Evolutionary conservation across 2,888 invertebrate genomes (phyloP), one percentile per base, ranked within the genome.

Genomic region (Patella caerulea): DNA sequence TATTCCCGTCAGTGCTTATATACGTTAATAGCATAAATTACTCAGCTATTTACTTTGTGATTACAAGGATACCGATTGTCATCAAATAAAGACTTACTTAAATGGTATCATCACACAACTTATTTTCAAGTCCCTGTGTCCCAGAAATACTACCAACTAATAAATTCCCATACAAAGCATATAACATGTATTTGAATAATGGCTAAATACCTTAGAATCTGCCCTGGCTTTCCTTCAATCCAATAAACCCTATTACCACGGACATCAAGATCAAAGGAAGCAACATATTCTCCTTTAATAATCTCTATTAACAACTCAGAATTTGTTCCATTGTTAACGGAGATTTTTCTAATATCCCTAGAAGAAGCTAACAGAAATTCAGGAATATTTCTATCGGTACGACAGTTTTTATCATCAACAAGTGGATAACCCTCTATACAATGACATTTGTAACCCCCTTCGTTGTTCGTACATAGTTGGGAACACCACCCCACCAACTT

Each of bases 241-340:
- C 98, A 99, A 91, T 97, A 97, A 82, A 99, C 96, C 95, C 96
- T 96, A 81, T 97, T 96, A 0, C 96, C 96, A 77, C 96, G 94
- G 91, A 97, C 97, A 34, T 97, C 97, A 92, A 97, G 98, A 92
- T 99, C 99, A 74, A 99, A 92, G 0, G 98, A 98, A 2, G 98
- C 97, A 0, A 98, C 98, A 72, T 88, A 89, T 45, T 77, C 69
- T 14, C 75, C 78, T 55, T 96, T 96, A 90, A 96, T 95, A 0
- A 97, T 96, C 83, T 96, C 95, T 87, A 97, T 96, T 17, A 98
- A 96, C 83, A 98, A 96, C 29, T 96, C 95, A 4, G 97, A 96
- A 82, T 90, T 24, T n/a, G n/a, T n/a, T n/a, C n/a, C n/a, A n/a
- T n/a, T n/a, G n/a, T n/a, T n/a, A 76, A 98, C 92, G 69, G 97